A percentile compares a stretch with the other conserved stretches of the same genome.
Conservation (phyloP, 1,140 invertebrate genomes). For the Lysiphlebus fabarum region DNA sequence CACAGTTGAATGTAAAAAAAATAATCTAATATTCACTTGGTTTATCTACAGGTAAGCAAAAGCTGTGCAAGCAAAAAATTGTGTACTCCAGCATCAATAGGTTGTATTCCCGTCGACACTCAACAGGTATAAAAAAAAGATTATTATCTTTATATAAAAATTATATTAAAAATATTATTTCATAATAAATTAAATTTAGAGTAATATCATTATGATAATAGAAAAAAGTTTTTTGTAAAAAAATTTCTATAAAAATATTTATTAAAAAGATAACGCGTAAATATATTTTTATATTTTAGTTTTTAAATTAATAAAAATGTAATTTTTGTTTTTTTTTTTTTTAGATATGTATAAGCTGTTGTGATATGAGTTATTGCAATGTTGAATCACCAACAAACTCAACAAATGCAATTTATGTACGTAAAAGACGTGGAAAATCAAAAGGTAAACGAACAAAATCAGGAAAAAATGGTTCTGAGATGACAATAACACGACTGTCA, state of each 20-base stretch:
- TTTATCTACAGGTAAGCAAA: constrained; percentile 57
- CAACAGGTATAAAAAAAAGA: constrained; percentile 59
- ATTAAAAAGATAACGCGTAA: background rate
- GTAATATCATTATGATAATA: too few relatives aligned
- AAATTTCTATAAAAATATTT: too few relatives aligned
- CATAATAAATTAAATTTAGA: too few relatives aligned
- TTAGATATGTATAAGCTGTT: constrained; percentile 66
- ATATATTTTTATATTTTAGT: constrained; percentile 40
- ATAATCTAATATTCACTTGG: constrained; percentile 6
- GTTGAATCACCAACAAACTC: constrained; percentile 62
- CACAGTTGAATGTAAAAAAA: background rate
- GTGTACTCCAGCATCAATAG: constrained; percentile 61
- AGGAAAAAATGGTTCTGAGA: constrained; percentile 36
- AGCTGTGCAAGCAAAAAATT: constrained; percentile 62
- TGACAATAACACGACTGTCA: constrained; percentile 32
- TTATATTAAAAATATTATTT: too few relatives aligned
- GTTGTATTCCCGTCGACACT: constrained; percentile 63
- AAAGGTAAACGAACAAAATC: constrained; percentile 42
- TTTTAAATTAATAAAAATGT: background rate
- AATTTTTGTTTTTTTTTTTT: constrained; percentile 45
- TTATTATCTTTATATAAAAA: too few relatives aligned
- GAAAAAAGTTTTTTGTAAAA: too few relatives aligned
- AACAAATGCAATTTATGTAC: constrained; percentile 57
- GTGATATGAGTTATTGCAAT: constrained; percentile 67
- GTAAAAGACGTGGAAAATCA: constrained; percentile 46